Conservation (phyloP, 2,888 invertebrate species). For the Hoplodrina blanda region DNA sequence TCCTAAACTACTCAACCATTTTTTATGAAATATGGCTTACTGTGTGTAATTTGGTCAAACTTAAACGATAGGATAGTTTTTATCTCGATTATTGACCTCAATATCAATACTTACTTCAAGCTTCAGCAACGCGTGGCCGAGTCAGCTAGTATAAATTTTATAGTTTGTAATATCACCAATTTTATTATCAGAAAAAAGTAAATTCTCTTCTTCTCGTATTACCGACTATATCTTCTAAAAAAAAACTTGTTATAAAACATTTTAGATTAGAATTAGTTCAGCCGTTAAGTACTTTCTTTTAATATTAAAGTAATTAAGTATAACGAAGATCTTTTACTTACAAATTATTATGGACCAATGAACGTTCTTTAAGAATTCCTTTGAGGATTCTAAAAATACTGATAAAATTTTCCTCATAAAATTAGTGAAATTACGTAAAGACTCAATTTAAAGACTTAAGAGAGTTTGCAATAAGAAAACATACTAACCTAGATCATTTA, state of each 20-base stretch:
- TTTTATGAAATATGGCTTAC: no score
- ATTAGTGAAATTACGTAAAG: conserved; percentile 28
- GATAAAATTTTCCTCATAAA: conserved; percentile 13
- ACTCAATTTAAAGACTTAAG: neutral
- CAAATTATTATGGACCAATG: conserved; percentile 13
- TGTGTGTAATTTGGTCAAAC: no score
- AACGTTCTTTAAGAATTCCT: conserved; percentile 19
- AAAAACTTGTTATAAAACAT: conserved; percentile 8
- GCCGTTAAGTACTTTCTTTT: conserved; percentile 25
- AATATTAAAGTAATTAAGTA: conserved; percentile 43
- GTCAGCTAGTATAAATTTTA: no score
- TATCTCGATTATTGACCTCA: no score
- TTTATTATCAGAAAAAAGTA: no score
- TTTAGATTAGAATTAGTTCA: conserved; percentile 22
- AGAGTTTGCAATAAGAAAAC: neutral
- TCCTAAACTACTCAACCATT: no score
- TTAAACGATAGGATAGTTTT: no score
- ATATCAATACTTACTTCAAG: no score
- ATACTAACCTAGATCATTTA: neutral
- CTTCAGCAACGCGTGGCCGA: no score
- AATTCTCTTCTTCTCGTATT: neutral
- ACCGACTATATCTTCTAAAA: neutral
- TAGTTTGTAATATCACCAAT: no score
- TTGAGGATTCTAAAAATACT: conserved; percentile 27
- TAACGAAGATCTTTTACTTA: conserved; percentile 25